Evolutionary conservation across 2,797 vertebrate species (phyloP).

Genomic region (Antennarius maculatus): DNA sequence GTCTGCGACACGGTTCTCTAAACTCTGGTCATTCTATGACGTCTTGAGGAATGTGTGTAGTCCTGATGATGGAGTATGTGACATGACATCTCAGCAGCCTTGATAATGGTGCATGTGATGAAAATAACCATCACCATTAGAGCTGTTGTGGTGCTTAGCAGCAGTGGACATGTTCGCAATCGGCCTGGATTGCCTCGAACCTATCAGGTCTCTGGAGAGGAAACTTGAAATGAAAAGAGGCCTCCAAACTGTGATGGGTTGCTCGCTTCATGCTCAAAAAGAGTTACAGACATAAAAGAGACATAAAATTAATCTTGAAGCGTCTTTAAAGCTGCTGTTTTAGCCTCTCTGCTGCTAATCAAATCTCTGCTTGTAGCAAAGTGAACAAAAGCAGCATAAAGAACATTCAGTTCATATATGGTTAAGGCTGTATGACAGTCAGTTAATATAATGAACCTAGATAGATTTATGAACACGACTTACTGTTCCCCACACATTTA

Average conservation of each 20-base stretch:
- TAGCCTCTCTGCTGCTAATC: not conserved
- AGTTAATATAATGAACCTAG: not conserved
- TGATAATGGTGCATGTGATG: constrained; percentile 36
- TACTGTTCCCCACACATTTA: not conserved
- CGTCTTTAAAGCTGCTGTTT: constrained; percentile 9
- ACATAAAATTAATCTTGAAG: not conserved
- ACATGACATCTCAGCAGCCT: constrained; percentile 19
- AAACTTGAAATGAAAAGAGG: constrained; percentile 27
- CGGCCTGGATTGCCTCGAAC: constrained; percentile 14
- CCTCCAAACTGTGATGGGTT: not conserved
- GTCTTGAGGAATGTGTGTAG: constrained; percentile 27
- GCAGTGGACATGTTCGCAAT: constrained; percentile 16
- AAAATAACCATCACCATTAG: constrained; percentile 37
- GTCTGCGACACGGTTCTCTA: constrained; percentile 20
- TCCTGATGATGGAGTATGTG: not conserved
- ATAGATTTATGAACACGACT: not conserved
- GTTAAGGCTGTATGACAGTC: not conserved
- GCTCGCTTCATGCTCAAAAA: not conserved
- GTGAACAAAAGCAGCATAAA: not conserved
- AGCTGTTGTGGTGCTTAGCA: constrained; percentile 11
- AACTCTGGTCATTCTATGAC: constrained; percentile 45
- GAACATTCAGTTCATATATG: not conserved
- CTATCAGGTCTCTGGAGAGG: constrained; percentile 18
- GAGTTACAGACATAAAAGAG: not conserved
- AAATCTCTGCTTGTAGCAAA: not conserved